A percentile compares a stretch with the other conserved stretches of the same genome.
These are phyloP conservation scores for Clivina fossor DNA, from an alignment of 2,888 invertebrate species.

Conservation along the genomic window DNA sequence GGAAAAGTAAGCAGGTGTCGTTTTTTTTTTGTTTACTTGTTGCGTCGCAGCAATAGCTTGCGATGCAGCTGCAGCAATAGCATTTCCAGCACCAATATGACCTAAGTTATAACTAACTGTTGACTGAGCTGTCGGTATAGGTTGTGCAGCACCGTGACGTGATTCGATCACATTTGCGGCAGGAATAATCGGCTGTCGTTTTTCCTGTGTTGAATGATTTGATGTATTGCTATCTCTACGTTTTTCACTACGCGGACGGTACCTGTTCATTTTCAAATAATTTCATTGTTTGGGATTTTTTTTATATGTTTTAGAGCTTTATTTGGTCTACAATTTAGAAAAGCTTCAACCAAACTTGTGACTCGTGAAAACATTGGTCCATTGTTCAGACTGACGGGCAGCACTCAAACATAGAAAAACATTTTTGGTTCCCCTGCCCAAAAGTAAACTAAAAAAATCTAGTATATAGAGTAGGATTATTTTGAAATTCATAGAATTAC, in stretches of 20 bases:
- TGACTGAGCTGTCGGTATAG: conserved; percentile 25
- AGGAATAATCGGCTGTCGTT: conserved; percentile 51
- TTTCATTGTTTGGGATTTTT: no score
- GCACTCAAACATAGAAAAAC: no score
- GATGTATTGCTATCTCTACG: conserved; percentile 70
- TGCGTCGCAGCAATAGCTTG: conserved; percentile 96
- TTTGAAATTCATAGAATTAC: no score
- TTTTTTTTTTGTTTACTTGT: conserved; percentile 57
- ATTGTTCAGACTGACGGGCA: no score
- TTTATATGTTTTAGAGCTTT: no score
- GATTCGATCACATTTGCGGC: conserved; percentile 45
- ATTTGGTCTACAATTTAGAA: no score
- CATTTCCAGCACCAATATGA: conserved; percentile 83
- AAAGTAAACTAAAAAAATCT: no score
- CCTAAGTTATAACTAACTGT: conserved; percentile 68
- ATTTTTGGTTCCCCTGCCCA: no score
- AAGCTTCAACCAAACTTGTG: no score
- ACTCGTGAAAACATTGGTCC: no score
- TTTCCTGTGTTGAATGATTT: conserved; percentile 53
- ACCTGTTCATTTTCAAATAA: conserved; percentile 53
- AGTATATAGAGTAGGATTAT: no score
- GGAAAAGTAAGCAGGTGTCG: not conserved
- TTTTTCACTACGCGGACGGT: conserved; percentile 71
- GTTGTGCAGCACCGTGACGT: conserved; percentile 41
- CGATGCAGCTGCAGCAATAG: conserved; percentile 91